phyloP scores from a whole-genome alignment of 1,140 invertebrate species.

The Brachionus manjavacas region DNA sequence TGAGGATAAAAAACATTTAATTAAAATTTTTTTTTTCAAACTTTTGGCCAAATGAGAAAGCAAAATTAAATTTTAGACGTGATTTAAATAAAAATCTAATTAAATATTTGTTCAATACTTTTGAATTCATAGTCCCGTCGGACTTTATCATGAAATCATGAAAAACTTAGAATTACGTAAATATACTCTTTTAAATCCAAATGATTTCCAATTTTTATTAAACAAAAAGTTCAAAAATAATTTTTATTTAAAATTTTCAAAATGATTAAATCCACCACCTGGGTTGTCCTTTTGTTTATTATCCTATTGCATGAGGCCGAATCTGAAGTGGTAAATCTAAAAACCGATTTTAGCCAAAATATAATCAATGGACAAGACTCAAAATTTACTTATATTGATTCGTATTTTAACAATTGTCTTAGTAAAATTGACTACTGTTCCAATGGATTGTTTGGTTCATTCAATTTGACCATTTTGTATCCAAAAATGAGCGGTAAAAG shows the following conservation, averaged over 20 bases:
- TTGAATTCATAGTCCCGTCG: background rate
- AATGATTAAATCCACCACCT: background rate
- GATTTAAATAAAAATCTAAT: background rate
- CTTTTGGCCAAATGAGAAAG: background rate
- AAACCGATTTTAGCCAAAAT: background rate
- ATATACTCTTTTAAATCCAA: background rate
- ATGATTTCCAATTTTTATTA: background rate
- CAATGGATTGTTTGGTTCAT: background rate
- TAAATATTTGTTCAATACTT: background rate
- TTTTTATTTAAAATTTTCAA: background rate
- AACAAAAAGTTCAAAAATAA: background rate
- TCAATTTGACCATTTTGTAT: constrained; percentile 11
- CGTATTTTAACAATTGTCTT: constrained; percentile 33
- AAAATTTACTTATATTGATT: constrained; percentile 12
- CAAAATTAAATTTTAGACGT: background rate
- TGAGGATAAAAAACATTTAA: no score
- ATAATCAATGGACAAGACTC: background rate
- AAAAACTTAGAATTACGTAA: background rate
- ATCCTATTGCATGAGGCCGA: background rate
- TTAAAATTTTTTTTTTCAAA: no score
- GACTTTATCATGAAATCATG: background rate
- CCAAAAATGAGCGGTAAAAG: background rate
- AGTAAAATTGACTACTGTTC: constrained; percentile 23
- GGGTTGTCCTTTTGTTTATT: background rate
- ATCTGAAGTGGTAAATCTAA: background rate